A percentile compares a stretch with the other conserved stretches of the same genome.
These are phyloP conservation scores for Ectobius pallidus DNA, from an alignment of 2,888 invertebrate species.

Conservation along the genomic window DNA sequence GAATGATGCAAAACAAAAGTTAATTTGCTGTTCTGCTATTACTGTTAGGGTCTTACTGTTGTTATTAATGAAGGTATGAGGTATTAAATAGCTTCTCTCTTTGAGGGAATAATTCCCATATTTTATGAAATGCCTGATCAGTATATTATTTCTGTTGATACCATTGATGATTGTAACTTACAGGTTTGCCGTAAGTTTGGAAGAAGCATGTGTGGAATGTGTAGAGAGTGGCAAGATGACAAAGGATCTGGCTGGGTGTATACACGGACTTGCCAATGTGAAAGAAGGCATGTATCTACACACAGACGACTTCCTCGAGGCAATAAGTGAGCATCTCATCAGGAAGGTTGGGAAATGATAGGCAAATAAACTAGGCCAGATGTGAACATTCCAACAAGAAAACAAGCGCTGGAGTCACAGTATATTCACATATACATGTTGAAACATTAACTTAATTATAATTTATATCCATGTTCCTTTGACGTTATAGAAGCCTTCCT, in stretches of 20 bases:
- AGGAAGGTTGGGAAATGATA: constrained; percentile 23
- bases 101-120: too few relatives aligned
- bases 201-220: constrained; percentile 82
- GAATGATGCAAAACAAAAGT: too few relatives aligned
- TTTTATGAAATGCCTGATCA: too few relatives aligned
- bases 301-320: constrained; percentile 86
- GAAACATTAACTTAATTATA: constrained; percentile 2
- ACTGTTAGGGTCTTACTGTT: too few relatives aligned
- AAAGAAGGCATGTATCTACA: constrained; percentile 82
- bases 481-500: too few relatives aligned
- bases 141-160: too few relatives aligned
- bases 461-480: neutral
- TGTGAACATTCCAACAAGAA: constrained; percentile 3
- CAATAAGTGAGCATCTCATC: constrained; percentile 72
- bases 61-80: too few relatives aligned
- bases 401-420: constrained; percentile 18
- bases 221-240: constrained; percentile 86
- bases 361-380: neutral
- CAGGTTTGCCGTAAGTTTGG: constrained; percentile 72
- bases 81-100: too few relatives aligned
- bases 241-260: constrained; percentile 86
- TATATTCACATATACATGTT: neutral
- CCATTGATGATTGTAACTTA: constrained; percentile 29
- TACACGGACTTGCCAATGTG: constrained; percentile 81
- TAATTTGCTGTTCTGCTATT: too few relatives aligned